phyloP scores from a whole-genome alignment of 1,140 invertebrate species.

The Calycopis cecrops region DNA sequence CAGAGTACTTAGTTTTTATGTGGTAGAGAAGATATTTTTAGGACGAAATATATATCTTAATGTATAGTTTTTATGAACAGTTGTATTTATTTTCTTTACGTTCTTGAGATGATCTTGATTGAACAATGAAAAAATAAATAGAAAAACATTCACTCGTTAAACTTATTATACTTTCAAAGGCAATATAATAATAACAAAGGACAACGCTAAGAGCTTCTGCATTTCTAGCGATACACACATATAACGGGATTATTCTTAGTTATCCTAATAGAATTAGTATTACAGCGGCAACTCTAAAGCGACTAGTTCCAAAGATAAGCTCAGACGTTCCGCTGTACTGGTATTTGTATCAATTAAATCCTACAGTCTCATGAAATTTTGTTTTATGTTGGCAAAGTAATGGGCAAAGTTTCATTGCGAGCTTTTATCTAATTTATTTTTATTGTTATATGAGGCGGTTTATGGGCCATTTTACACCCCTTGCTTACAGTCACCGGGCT shows the following conservation, averaged over 20 bases:
- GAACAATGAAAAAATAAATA: no score
- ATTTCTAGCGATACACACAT: background rate
- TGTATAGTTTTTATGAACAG: no score
- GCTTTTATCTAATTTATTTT: conserved; percentile 71
- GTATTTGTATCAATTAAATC: conserved; percentile 65
- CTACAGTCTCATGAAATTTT: conserved; percentile 51
- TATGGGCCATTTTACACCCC: conserved; percentile 55
- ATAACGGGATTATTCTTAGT: conserved; percentile 5
- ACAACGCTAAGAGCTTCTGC: background rate
- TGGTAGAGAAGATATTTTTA: no score
- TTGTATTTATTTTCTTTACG: no score
- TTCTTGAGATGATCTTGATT: no score
- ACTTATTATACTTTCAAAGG: background rate
- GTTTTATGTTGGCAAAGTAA: conserved; percentile 51
- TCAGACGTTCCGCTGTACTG: conserved; percentile 32
- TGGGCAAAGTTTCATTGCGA: conserved; percentile 61
- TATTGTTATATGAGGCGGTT: conserved; percentile 64
- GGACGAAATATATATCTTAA: no score
- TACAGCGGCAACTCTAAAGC: conserved; percentile 21
- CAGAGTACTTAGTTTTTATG: no score
- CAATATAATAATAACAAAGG: background rate
- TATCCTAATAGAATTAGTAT: conserved; percentile 25
- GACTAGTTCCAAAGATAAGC: conserved; percentile 34
- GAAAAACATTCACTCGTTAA: no score
- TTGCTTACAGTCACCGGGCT: conserved; percentile 33